Evolutionary conservation across 2,888 invertebrate species (phyloP).

Genomic region (Choristoneura rosaceana): DNA sequence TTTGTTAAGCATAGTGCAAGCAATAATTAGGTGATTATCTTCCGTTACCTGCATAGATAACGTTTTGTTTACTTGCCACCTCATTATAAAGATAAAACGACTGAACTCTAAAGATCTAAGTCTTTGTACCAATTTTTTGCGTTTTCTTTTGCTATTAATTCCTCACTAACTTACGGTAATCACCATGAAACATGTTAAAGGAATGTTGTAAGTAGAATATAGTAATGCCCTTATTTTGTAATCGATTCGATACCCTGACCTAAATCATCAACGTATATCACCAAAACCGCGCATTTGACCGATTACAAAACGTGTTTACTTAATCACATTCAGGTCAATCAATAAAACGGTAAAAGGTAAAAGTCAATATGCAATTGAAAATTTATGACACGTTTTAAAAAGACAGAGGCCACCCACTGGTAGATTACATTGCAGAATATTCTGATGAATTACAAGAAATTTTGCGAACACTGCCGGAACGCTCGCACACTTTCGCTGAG

Average conservation of each 20-base stretch:
- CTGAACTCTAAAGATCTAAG: background rate
- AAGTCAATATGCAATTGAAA: constrained; percentile 27
- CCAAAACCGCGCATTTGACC: constrained; percentile 22
- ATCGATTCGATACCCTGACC: constrained; percentile 15
- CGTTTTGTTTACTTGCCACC: constrained; percentile 33
- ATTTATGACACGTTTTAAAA: constrained; percentile 59
- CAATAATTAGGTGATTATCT: constrained; percentile 37
- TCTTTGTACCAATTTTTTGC: background rate
- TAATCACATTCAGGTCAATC: constrained; percentile 26
- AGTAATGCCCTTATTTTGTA: constrained; percentile 20
- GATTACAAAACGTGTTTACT: constrained; percentile 27
- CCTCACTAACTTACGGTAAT: background rate
- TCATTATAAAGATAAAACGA: constrained; percentile 22
- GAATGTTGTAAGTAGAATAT: background rate
- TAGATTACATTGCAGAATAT: constrained; percentile 63
- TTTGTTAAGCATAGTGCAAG: constrained; percentile 27
- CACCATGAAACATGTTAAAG: background rate
- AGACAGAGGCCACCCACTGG: constrained; percentile 69
- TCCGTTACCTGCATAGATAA: constrained; percentile 35
- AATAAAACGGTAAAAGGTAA: constrained; percentile 20
- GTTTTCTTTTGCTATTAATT: background rate
- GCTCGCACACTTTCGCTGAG: constrained; percentile 82
- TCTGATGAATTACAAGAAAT: constrained; percentile 75
- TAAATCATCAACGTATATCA: constrained; percentile 14
- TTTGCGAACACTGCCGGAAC: constrained; percentile 64